These are phyloP conservation scores for Lepus timidus DNA, from an alignment of 2,113 vertebrate species.

Conservation along the genomic window DNA sequence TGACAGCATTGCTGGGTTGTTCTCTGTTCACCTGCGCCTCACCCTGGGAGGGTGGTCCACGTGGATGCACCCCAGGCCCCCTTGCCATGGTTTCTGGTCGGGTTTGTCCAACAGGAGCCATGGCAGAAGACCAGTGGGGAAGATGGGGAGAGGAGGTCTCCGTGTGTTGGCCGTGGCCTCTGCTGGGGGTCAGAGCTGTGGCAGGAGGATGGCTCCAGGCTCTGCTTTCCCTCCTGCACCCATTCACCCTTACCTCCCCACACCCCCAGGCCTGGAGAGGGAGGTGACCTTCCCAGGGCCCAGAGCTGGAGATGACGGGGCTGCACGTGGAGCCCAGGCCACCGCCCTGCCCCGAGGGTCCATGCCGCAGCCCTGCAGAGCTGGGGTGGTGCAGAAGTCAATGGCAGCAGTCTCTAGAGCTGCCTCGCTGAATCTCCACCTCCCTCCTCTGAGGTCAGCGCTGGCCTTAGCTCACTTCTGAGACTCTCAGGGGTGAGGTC, in stretches of 20 bases:
- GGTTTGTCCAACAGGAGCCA: neutral
- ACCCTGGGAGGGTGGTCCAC: rapidly evolving
- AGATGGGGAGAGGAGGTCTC: too few relatives aligned
- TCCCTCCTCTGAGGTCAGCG: neutral
- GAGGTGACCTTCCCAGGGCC: neutral
- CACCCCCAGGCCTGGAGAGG: neutral
- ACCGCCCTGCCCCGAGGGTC: neutral
- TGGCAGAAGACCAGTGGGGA: neutral
- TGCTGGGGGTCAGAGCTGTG: neutral
- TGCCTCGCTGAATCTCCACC: neutral
- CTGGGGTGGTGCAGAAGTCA: rapidly evolving
- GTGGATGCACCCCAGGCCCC: neutral
- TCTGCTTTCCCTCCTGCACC: neutral
- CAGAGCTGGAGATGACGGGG: neutral
- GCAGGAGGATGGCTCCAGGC: neutral
- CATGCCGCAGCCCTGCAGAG: too few relatives aligned
- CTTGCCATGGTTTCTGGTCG: neutral
- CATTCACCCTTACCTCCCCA: too few relatives aligned
- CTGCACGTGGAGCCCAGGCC: neutral
- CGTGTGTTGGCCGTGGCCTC: neutral
- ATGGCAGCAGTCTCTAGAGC: neutral
- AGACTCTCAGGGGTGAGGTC: neutral
- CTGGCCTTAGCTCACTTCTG: neutral
- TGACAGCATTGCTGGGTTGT: neutral
- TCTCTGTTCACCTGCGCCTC: too few relatives aligned